Conservation (phyloP, 2,888 invertebrate species). For the Vesta saturnalis region DNA sequence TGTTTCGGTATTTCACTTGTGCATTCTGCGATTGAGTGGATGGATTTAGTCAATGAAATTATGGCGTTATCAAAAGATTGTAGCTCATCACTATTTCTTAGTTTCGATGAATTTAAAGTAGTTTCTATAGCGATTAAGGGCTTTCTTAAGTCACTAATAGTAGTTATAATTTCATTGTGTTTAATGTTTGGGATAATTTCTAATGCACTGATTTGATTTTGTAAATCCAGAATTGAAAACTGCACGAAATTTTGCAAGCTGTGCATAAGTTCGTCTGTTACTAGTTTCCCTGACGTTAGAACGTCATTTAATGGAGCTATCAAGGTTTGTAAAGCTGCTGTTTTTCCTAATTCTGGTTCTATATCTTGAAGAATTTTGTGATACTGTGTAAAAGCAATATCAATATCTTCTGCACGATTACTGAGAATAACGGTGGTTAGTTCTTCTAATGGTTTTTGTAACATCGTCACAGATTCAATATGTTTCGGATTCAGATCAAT, state of each 20-base stretch:
- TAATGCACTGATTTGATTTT: not conserved
- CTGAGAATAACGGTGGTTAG: not conserved
- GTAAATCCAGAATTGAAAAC: not conserved
- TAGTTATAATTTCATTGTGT: not conserved
- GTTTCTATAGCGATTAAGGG: not conserved
- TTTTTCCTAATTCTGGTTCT: not conserved
- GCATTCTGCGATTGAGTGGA: not conserved
- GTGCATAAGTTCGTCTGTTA: not conserved
- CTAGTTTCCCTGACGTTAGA: not conserved
- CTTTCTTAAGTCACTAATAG: not conserved
- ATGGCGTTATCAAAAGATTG: not conserved
- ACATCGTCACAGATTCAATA: not conserved
- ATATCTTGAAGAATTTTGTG: not conserved
- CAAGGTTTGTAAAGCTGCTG: not conserved
- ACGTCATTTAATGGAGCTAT: not conserved
- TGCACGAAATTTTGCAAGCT: not conserved
- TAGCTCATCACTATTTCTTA: not conserved
- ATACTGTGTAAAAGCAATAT: not conserved
- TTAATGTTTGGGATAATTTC: not conserved
- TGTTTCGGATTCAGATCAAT: not conserved
- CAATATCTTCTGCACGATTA: not conserved
- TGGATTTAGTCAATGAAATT: not conserved
- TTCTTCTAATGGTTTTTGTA: not conserved
- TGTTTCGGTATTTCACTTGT: not conserved
- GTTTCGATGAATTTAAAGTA: not conserved